Percentiles rank a stretch among this genome's conserved stretches.
phyloP scores from a whole-genome alignment of 2,888 invertebrate species.

The Drosophila meridionalis region DNA sequence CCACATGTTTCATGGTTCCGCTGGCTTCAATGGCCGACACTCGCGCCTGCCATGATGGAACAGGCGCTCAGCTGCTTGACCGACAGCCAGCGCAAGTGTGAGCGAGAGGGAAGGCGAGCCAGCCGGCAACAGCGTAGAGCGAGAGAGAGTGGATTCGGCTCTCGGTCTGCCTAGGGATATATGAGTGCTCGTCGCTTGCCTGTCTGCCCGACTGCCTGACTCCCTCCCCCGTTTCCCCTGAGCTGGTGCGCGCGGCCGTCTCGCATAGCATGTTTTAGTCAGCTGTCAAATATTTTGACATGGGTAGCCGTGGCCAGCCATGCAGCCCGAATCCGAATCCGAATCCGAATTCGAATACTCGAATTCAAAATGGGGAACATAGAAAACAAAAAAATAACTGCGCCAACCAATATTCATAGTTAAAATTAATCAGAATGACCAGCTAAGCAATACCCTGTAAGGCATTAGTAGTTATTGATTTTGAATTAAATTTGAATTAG shows the following conservation, averaged over 20 bases:
- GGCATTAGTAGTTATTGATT: too few relatives aligned
- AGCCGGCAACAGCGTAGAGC: constrained; percentile 5
- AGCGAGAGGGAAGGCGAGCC: not conserved
- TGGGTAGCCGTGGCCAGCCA: constrained; percentile 82
- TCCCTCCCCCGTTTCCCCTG: constrained; percentile 29
- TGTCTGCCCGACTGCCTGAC: constrained; percentile 22
- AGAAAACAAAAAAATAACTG: constrained; percentile 44
- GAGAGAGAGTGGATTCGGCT: constrained; percentile 39
- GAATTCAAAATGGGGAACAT: constrained; percentile 56
- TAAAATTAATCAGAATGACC: not conserved
- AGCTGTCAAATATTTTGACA: constrained; percentile 86
- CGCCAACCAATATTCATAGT: constrained; percentile 34
- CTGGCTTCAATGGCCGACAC: constrained; percentile 70
- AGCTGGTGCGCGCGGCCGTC: constrained; percentile 57
- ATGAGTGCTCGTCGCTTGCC: constrained; percentile 12
- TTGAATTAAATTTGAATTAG: too few relatives aligned
- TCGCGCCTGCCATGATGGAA: constrained; percentile 65
- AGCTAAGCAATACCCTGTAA: constrained; percentile 29
- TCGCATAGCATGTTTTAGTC: constrained; percentile 85
- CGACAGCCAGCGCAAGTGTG: constrained; percentile 32
- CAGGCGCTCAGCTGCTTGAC: constrained; percentile 65
- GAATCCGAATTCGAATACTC: constrained; percentile 50
- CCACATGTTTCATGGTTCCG: constrained; percentile 65
- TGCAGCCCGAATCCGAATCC: constrained; percentile 54
- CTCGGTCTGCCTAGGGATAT: constrained; percentile 27